phyloP scores from a whole-genome alignment of 2,797 vertebrate genomes.

The Rhinophrynus dorsalis region DNA sequence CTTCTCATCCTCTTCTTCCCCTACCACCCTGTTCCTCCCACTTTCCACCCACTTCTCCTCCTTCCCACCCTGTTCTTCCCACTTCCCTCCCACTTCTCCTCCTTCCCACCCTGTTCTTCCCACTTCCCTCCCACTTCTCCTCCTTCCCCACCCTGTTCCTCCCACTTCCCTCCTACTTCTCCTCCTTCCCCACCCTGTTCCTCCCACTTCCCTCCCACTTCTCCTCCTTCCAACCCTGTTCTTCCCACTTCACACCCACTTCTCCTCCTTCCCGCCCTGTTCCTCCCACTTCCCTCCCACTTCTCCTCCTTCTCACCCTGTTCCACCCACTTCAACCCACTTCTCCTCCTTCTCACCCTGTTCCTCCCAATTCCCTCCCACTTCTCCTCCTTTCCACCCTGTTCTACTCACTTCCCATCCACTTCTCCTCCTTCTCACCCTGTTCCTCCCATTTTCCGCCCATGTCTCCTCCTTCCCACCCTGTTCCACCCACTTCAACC shows the following conservation, averaged over 20 bases:
- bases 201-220: not conserved
- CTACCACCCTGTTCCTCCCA: not conserved
- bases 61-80: not conserved
- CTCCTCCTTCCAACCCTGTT: not conserved
- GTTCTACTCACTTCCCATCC: not conserved
- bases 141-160: not conserved
- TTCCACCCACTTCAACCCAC: too few species aligned
- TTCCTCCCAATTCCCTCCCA: not conserved
- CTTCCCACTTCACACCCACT: not conserved
- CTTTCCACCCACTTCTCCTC: not conserved
- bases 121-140: not conserved
- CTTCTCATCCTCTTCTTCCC: not conserved
- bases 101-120: too few species aligned
- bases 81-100: too few species aligned
- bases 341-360: not conserved
- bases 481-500: too few species aligned
- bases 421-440: not conserved
- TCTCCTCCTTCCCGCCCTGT: not conserved
- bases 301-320: not conserved
- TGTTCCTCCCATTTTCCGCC: not conserved
- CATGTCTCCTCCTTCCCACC: too few species aligned
- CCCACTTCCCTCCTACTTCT: not conserved
- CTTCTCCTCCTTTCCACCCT: not conserved
- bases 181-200: not conserved
- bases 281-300: too few species aligned